Base-by-base conservation (phyloP, 2,888 invertebrate genomes). In the Andrena hattorfiana region DNA sequence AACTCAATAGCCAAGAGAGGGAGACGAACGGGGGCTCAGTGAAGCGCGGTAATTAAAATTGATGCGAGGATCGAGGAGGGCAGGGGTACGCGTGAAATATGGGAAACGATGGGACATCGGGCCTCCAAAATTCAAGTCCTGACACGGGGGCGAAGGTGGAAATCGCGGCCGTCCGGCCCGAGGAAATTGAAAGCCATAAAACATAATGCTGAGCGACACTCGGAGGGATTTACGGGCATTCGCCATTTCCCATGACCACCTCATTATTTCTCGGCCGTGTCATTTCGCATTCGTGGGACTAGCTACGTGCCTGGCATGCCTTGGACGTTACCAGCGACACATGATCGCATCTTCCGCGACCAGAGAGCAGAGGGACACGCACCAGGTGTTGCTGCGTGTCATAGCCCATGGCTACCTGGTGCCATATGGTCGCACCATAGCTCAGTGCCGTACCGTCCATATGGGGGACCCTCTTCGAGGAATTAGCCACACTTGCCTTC, bases 171-270 rank as follows among this genome's bases (percentile, higher is more conserved):
- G 74, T 72, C 83, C 48, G n/a, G 32, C 51, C 30, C 79, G 69
- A 89, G 90, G 89, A 90, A 90, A 90, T 90, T 87, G 89, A 90
- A 90, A 87, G 80, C 87, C 89, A 87, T 90, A 90, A 90, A 90
- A 87, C 86, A 85, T 87, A 89, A 85, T 85, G 85, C 82, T 81
- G 81, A 82, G 82, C 85, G 89, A 85, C 87, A 72, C 86, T 86
- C 83, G 70, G 77, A 82, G 81, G 86, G 89, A 89, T 90, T 90
- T 89, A 85, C 87, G 82, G 87, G 80, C 85, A 85, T 90, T 42
- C 86, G 82, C 76, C 82, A 81, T 87, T 90, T 88, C 89, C 89
- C 87, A 85, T 88, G 82, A 83, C 77, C 84, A 85, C 84, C 89
- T 88, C 88, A 87, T 91, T 90, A 90, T 90, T 90, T 89, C 86